Percentiles rank a stretch among this genome's conserved stretches.
These are phyloP conservation scores for Sepiola atlantica DNA, from an alignment of 2,888 invertebrate species.

Conservation along the genomic window DNA sequence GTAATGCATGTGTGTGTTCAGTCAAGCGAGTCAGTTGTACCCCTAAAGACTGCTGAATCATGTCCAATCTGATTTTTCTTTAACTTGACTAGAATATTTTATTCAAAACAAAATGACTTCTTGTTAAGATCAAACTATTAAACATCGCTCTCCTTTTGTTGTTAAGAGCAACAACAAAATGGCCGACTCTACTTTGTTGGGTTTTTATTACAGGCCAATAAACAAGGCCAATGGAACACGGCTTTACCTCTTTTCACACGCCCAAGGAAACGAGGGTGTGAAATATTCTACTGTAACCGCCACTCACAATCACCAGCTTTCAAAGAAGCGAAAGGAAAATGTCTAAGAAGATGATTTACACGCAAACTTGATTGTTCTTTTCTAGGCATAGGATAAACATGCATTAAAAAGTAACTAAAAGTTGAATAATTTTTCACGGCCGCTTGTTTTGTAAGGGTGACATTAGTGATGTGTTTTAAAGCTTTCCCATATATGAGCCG, in stretches of 20 bases:
- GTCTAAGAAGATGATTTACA: background rate
- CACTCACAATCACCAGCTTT: background rate
- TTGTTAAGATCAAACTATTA: background rate
- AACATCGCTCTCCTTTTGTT: background rate
- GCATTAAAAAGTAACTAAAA: too few species aligned
- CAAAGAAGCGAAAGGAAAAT: background rate
- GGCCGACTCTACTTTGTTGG: background rate
- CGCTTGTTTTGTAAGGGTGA: too few species aligned
- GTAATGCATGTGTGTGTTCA: background rate
- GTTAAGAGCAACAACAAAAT: background rate
- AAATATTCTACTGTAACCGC: background rate
- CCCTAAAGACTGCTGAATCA: background rate
- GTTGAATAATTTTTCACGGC: background rate
- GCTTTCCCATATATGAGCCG: too few species aligned
- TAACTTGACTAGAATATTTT: background rate
- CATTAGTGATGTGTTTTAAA: too few species aligned
- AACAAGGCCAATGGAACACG: background rate
- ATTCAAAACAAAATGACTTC: background rate
- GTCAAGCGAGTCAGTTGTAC: background rate
- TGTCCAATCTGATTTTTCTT: background rate
- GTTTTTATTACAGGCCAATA: background rate
- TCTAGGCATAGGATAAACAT: background rate
- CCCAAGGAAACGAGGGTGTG: background rate
- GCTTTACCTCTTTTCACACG: slow-evolving; percentile 2
- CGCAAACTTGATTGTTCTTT: background rate